Evolutionary conservation across 2,888 invertebrate species (phyloP).

Genomic region (Cephus sareptanus): DNA sequence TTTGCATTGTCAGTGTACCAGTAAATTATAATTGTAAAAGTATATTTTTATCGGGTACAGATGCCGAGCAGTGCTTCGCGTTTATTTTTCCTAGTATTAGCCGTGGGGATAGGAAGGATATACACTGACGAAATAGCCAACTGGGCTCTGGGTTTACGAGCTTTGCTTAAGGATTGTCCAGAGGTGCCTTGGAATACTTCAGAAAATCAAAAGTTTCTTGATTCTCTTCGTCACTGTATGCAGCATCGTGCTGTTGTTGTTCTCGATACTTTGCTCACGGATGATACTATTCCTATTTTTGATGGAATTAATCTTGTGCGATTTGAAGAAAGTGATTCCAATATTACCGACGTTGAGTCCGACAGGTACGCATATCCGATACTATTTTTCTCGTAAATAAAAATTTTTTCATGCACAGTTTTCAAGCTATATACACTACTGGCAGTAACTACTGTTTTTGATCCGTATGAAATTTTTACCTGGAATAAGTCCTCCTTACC

Average conservation of each 20-base stretch:
- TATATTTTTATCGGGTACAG: slow-evolving; percentile 26
- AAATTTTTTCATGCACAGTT: background rate
- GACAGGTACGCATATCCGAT: slow-evolving; percentile 17
- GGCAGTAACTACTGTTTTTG: background rate
- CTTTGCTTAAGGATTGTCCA: slow-evolving; percentile 47
- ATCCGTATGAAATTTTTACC: background rate
- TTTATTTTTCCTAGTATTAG: slow-evolving; percentile 30
- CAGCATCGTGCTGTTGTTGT: slow-evolving; percentile 66
- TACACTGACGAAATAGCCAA: slow-evolving; percentile 36
- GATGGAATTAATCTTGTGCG: slow-evolving; percentile 75
- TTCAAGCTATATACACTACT: background rate
- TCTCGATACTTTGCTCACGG: slow-evolving; percentile 71
- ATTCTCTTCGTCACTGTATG: slow-evolving; percentile 46
- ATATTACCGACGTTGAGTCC: slow-evolving; percentile 20
- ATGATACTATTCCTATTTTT: slow-evolving; percentile 73
- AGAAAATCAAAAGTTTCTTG: slow-evolving; percentile 41
- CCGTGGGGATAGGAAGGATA: slow-evolving; percentile 21
- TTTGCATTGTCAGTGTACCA: background rate
- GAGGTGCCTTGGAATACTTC: slow-evolving; percentile 31
- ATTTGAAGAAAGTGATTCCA: slow-evolving; percentile 60
- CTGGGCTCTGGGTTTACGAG: slow-evolving; percentile 42
- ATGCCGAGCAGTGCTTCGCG: slow-evolving; percentile 38
- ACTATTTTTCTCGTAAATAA: background rate
- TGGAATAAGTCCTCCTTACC: background rate
- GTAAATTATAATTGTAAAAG: background rate